Base-by-base conservation (phyloP, 2,797 vertebrate genomes). In the Liasis olivaceus region DNA sequence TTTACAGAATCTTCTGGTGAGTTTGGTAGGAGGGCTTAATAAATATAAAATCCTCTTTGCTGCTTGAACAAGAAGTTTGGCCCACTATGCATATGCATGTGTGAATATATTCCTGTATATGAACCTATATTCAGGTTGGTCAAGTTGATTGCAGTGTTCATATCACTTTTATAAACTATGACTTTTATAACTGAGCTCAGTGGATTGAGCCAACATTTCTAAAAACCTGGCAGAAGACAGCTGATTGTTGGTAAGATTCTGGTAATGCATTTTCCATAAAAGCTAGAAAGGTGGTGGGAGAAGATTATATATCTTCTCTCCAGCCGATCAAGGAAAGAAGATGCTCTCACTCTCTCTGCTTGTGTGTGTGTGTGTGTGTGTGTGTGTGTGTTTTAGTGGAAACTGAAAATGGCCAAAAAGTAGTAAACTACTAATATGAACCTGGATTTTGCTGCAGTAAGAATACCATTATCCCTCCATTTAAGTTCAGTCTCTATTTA, bases 1-100 rank as follows among this genome's bases (percentile, higher is more conserved):
- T 94, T 89, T 92, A 63, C 15, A 66, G 85, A 85, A 47, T 87
- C 77, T 66, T 94, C 87, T 90, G 62, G 62, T 93, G 91, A 56
- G 62, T 62, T 90, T 93, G 89, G 24, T 8, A n/a, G 62, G 88
- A 59, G 86, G 87, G 5, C 66, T 69, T 51, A 42, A 24, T 42
- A 5, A 11, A 4, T 90, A 81, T 77, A 89, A 91, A 60, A 90
- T 81, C 88, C 4, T 54, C 22, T 26, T 2, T 89, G 7, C 54
- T 89, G 69, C 93, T 47, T 28, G 13, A 72, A 60, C 63, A 86
- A 72, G n/a, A 31, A n/a, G 59, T 72, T 28, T 12, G 17, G 24
- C 62, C 59, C 31, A 24, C 20, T 24, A n/a, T 20, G 62, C 24
- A 36, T 5, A 2, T 31, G n/a, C 14, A 28, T 17, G 28, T 24